Conservation (phyloP, 1,140 invertebrate genomes). For the Archivesica marissinica region DNA sequence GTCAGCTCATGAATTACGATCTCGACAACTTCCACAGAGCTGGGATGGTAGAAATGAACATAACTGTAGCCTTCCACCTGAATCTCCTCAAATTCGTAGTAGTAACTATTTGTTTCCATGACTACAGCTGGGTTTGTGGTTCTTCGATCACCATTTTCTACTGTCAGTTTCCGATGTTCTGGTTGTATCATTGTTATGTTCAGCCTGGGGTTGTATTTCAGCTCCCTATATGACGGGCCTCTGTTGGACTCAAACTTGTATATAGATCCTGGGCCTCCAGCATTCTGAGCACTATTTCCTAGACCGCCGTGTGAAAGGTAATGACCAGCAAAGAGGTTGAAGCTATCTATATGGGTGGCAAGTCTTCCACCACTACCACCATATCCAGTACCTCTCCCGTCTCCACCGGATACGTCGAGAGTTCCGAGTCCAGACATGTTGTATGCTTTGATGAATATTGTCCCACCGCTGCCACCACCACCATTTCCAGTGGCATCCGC, state of each 20-base stretch:
- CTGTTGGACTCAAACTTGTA: slow-evolving; percentile 77
- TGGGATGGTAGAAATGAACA: slow-evolving; percentile 77
- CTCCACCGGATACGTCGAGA: slow-evolving; percentile 72
- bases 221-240: slow-evolving; percentile 76
- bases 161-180: slow-evolving; percentile 73
- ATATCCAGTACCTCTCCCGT: slow-evolving; percentile 63
- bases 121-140: slow-evolving; percentile 74
- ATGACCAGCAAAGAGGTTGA: slow-evolving; percentile 70
- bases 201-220: slow-evolving; percentile 77
- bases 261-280: slow-evolving; percentile 76
- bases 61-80: slow-evolving; percentile 75
- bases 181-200: slow-evolving; percentile 71
- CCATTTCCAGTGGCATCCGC: slow-evolving; percentile 42
- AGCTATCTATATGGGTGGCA: slow-evolving; percentile 70
- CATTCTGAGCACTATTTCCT: slow-evolving; percentile 24
- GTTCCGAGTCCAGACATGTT: slow-evolving; percentile 75
- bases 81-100: slow-evolving; percentile 79
- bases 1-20: slow-evolving; percentile 74
- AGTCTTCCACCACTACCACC: slow-evolving; percentile 77
- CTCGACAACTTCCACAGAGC: slow-evolving; percentile 64
- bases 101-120: slow-evolving; percentile 74
- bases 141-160: slow-evolving; percentile 69
- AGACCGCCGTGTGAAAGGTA: slow-evolving; percentile 71
- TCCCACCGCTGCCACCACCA: slow-evolving; percentile 76
- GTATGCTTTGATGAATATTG: slow-evolving; percentile 70